A percentile compares a stretch with the other conserved stretches of the same genome.
Conservation (phyloP, 2,888 invertebrate species). For the Gymnoscelis rufifasciata region DNA sequence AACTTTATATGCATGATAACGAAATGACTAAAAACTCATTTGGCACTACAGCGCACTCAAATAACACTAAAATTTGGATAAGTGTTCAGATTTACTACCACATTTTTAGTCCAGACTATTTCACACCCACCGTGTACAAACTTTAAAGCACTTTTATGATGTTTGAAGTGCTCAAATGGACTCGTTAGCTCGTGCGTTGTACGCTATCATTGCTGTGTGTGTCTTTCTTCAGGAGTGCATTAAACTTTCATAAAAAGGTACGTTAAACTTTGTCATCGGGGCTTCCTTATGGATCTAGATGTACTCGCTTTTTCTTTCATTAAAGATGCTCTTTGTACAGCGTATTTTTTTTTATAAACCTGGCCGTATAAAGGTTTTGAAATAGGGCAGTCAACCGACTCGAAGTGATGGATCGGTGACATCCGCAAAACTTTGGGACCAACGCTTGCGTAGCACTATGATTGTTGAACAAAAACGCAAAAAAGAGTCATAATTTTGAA, state of each 20-base stretch:
- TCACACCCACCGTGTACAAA: conserved; percentile 33
- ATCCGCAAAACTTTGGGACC: no score
- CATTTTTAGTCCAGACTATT: conserved; percentile 31
- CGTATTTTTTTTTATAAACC: no score
- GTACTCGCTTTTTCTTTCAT: conserved; percentile 6
- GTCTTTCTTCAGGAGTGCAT: conserved; percentile 17
- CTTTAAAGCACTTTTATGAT: conserved; percentile 36
- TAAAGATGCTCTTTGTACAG: no score
- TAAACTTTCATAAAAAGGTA: not conserved
- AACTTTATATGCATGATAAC: not conserved
- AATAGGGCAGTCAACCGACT: no score
- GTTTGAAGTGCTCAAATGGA: conserved; percentile 33
- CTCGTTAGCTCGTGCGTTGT: conserved; percentile 38
- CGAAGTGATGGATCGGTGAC: no score
- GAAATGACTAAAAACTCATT: not conserved
- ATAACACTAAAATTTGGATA: conserved; percentile 36
- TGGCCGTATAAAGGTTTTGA: no score
- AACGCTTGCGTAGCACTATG: no score
- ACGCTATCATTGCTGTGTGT: conserved; percentile 27
- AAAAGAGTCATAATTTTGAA: no score
- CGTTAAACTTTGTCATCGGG: not conserved
- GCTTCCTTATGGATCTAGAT: conserved; percentile 2
- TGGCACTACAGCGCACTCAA: conserved; percentile 5
- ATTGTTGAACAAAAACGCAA: no score
- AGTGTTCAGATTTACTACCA: conserved; percentile 33